A percentile compares a stretch with the other conserved stretches of the same genome.
Conservation (phyloP, 2,888 invertebrate species). For the Unio delphinus region DNA sequence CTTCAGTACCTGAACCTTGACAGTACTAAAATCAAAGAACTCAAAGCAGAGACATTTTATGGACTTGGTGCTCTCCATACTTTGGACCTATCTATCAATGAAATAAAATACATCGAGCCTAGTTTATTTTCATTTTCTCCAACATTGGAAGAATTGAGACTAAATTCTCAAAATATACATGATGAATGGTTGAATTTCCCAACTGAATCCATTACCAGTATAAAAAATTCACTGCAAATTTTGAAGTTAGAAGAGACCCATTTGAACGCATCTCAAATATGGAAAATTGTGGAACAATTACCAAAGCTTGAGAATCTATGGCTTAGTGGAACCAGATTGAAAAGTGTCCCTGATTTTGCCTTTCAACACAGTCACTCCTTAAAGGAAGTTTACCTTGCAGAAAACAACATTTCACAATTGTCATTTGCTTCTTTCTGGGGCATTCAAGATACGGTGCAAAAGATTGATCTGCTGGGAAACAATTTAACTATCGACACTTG, state of each 20-base stretch:
- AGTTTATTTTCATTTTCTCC: slow-evolving; percentile 38
- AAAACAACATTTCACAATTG: slow-evolving; percentile 42
- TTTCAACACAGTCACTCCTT: slow-evolving; percentile 49
- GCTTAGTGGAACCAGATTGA: slow-evolving; percentile 33
- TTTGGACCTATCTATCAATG: slow-evolving; percentile 50
- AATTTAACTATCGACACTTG: slow-evolving; percentile 49
- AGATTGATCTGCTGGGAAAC: slow-evolving; percentile 40
- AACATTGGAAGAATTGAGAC: slow-evolving; percentile 38
- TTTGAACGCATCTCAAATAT: slow-evolving; percentile 25
- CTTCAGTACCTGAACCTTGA: slow-evolving; percentile 43
- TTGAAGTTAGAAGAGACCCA: slow-evolving; percentile 63
- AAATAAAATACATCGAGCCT: slow-evolving; percentile 33
- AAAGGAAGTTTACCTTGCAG: slow-evolving; percentile 36
- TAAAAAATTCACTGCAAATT: slow-evolving; percentile 65
- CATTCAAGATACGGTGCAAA: slow-evolving; percentile 35
- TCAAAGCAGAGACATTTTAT: slow-evolving; percentile 34
- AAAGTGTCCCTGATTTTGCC: slow-evolving; percentile 39
- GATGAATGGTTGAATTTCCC: slow-evolving; percentile 16
- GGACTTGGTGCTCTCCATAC: slow-evolving; percentile 31
- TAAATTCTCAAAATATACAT: slow-evolving; percentile 5
- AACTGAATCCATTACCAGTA: slow-evolving; percentile 54
- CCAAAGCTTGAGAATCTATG: slow-evolving; percentile 24
- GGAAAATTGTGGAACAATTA: slow-evolving; percentile 32
- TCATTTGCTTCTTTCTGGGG: slow-evolving; percentile 52
- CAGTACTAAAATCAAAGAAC: slow-evolving; percentile 25